Percentiles rank a stretch among this genome's conserved stretches.
Evolutionary conservation across 2,113 vertebrate species (phyloP).

Genomic region (Okapia johnstoni): DNA sequence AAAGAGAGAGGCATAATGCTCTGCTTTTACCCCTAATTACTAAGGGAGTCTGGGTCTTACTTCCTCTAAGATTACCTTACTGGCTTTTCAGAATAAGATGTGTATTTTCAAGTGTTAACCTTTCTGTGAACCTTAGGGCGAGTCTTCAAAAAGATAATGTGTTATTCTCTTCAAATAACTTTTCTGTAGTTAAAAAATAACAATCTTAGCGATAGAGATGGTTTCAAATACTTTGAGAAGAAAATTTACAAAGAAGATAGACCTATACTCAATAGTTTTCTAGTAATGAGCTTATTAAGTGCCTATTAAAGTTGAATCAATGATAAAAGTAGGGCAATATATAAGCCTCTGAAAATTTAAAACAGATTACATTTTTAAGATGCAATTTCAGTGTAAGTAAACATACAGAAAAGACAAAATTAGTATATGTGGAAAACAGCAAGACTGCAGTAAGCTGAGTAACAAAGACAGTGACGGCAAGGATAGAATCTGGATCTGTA

Average conservation of each 20-base stretch:
- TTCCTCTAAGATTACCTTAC: background rate
- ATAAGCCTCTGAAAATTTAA: background rate
- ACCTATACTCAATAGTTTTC: background rate
- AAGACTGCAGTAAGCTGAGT: background rate
- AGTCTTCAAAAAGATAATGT: background rate
- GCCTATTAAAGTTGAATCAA: background rate
- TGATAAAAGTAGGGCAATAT: background rate
- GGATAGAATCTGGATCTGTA: background rate
- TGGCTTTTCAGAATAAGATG: background rate
- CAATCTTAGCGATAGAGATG: background rate
- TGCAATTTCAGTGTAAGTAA: background rate
- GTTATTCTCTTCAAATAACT: background rate
- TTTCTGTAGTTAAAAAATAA: background rate
- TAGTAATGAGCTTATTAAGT: background rate
- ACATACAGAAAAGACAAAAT: background rate
- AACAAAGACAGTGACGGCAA: background rate
- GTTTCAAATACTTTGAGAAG: background rate
- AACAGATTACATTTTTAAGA: background rate
- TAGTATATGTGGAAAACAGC: background rate
- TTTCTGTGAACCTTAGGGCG: background rate
- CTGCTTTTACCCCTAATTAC: background rate
- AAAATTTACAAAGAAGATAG: background rate
- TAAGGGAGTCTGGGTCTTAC: background rate
- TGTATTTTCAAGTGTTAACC: background rate
- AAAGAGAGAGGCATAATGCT: background rate